phyloP scores from a whole-genome alignment of 2,797 vertebrate genomes.

The Myioborus melanocephalus region DNA sequence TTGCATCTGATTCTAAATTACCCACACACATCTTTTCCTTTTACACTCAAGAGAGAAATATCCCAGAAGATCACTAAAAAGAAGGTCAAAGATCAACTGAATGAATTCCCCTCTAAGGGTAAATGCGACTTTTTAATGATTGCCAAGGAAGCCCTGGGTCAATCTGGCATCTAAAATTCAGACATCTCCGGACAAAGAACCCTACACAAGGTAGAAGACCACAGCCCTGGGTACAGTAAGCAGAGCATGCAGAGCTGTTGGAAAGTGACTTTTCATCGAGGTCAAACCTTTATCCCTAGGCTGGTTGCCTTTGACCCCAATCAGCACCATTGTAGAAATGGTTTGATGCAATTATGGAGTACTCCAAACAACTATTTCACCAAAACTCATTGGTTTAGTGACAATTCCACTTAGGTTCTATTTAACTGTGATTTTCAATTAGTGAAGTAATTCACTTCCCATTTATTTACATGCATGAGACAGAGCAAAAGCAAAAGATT shows the following conservation, averaged over 20 bases:
- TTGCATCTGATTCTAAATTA: background rate
- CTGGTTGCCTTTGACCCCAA: background rate
- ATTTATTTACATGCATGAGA: background rate
- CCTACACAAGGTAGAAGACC: background rate
- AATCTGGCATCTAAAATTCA: background rate
- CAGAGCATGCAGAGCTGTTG: background rate
- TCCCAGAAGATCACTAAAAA: background rate
- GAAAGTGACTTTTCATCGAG: background rate
- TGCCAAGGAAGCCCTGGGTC: background rate
- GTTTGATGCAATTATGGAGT: background rate
- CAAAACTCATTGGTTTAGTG: background rate
- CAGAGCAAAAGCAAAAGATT: background rate
- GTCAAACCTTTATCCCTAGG: background rate
- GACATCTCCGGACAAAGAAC: background rate
- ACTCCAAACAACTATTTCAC: background rate
- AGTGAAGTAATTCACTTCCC: background rate
- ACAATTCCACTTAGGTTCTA: background rate
- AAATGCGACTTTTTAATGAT: background rate
- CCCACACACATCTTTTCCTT: background rate
- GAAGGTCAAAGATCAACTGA: background rate
- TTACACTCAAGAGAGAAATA: background rate
- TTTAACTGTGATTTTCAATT: background rate
- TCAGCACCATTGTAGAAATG: background rate
- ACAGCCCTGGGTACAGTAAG: rapidly evolving
- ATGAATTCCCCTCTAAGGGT: background rate